Base-by-base conservation (phyloP, 2,888 invertebrate species). In the Perdita meconis region DNA sequence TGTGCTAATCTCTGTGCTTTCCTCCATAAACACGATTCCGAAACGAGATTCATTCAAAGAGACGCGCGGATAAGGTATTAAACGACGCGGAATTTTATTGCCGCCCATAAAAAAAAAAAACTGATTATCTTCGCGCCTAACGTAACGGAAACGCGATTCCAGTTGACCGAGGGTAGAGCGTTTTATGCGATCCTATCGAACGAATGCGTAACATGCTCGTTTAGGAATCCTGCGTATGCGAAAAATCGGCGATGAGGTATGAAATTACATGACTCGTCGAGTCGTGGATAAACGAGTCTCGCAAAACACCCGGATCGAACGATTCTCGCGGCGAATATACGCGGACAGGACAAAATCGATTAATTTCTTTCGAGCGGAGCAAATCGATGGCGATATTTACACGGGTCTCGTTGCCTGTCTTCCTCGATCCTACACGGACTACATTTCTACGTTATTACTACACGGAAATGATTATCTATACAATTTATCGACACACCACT, bases 341-440 rank as follows among this genome's bases (percentile, higher is more conserved):
- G 57, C 47, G 66, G 70, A 72, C 69, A 83, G 78, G 53, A 64
- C 38, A 57, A 72, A 73, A 65, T 81, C 83, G 68, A 82, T 80
- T 82, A 82, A 78, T 81, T 70, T 61, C 67, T 72, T 44, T 71
- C 22, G 59, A 34, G 47, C 26, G 26, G 69, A 60, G 55, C 69
- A 63, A 50, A 70, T 80, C 70, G 51, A 40, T 42, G 51, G 71
- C 56, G 63, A 67, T 71, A 57, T 55, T 59, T 66, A 50, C 26
- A 16, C 16, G 4, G 10, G 30, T 24, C 34, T 24, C 24, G 53
- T 34, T 42, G 40, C 16, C 51, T 42, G 51, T 57, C 57, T 51
- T 36, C 42, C n/a, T n/a, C 3, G 10, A 44, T 36, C 34, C 30
- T 42, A 0, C 16, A 19, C 42, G 40, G n/a, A 64, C 42, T 55